Base-by-base conservation (phyloP, 2,113 vertebrate genomes). In the Ariopsis seemanni region DNA sequence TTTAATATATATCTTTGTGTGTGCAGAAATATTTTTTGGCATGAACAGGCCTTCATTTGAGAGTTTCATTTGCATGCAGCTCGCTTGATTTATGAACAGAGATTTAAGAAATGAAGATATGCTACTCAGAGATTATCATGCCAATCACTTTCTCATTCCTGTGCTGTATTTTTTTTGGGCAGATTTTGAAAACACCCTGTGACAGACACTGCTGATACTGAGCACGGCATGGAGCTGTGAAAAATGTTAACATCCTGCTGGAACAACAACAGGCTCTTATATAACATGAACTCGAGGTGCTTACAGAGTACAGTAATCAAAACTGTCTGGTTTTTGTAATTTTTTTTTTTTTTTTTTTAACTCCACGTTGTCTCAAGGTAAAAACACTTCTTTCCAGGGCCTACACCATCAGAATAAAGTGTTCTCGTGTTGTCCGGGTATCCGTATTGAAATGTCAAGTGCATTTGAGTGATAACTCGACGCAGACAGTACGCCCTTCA, bases 391-490 rank as follows among this genome's bases (percentile, higher is more conserved):
- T 77, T 58, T 60, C 52, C 53, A 82, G 53, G 42, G 67, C 50
- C 42, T 63, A 60, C 27, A 18, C 22, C 25, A 55, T 65, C 77
- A 42, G 22, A 83, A 53, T 67, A 62, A 80, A 81, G 88, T 14
- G 42, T 34, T 58, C 42, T 86, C 87, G 85, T 52, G 60, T 63
- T 86, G 71, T 42, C 57, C 81, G 53, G 83, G 83, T 84, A 74
- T 77, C 85, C 86, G 79, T 81, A 71, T 57, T 81, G 18, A 90
- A 58, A 88, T 85, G 88, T 86, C 60, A 90, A 79, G 81, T 71
- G 84, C 52, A 67, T 81, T 69, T 88, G 72, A 65, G 74, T 65
- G 27, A 89, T 85, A 78, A 85, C 85, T n/a, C 30, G 27, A 53
- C 22, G 69, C 0, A 86, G 77, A 18, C 63, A 62, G 34, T 11